These are phyloP conservation scores for Panulirus ornatus DNA, from an alignment of 1,140 invertebrate species.

Conservation along the genomic window DNA sequence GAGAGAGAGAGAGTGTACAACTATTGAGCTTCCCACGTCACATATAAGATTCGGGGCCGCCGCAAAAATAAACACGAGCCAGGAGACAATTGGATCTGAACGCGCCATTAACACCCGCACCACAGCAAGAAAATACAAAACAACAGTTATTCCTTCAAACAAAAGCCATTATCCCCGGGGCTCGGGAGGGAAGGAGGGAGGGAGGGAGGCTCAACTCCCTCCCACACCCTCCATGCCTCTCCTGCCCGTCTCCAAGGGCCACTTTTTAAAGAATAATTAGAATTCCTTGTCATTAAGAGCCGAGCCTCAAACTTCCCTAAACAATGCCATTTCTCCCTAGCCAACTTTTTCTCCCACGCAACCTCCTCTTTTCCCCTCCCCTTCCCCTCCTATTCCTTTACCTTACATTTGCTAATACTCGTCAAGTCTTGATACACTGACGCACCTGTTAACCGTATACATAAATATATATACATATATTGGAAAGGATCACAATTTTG, in stretches of 20 bases:
- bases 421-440: no score
- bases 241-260: conserved; percentile 22
- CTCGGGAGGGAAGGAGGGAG: neutral
- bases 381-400: neutral
- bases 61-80: conserved; percentile 12
- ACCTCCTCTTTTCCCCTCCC: neutral
- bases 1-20: neutral
- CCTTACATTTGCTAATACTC: no score
- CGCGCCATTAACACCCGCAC: neutral
- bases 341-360: neutral
- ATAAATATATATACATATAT: no score
- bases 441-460: no score
- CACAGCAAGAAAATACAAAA: neutral
- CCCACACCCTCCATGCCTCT: neutral
- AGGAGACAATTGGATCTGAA: neutral
- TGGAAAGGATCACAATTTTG: no score
- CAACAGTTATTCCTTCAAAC: neutral
- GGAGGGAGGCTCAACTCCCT: neutral
- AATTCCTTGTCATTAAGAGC: conserved; percentile 67
- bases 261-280: conserved; percentile 72
- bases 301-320: conserved; percentile 64
- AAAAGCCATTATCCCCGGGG: neutral
- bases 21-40: neutral
- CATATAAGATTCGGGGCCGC: neutral
- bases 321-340: conserved; percentile 63